Base-by-base conservation (phyloP, 2,797 vertebrate genomes). In the Acridotheres tristis region DNA sequence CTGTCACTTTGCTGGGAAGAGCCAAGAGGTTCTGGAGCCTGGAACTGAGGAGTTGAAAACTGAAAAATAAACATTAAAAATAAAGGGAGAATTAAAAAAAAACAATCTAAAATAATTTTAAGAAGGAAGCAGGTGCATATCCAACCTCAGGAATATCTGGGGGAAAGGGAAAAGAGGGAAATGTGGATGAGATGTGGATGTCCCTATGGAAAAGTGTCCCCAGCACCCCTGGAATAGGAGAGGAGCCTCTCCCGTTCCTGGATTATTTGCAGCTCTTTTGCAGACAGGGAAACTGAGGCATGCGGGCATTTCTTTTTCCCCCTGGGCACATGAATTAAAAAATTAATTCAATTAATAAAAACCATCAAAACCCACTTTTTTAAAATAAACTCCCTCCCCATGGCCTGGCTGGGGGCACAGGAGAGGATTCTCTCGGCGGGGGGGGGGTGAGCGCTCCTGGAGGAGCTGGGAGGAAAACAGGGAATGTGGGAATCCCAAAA, bases 381-480 rank as follows among this genome's bases (percentile, higher is more conserved):
- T 6, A 34, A 34, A 34, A 21, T 3, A 1, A 43, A 36, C 15
- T 18, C 73, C 18, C 4, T 17, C 54, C 10, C 40, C 18, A 0
- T 3, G 43, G 30, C 3, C 23, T 16, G 55, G 55, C 5, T 10
- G 5, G 1, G 8, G 53, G 48, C 69, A 14, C 0, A 2, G 78
- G 48, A 23, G 4, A 0, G 0, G 32, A 32, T 42, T 22, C 40
- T 48, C 19, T 1, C 0, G 4, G 21, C 0, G 16, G 8, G 10
- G 71, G n/a, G 63, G 30, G 43, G 47, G 3, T 0, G 11, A 69
- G 57, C 0, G 0, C 27, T 77, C 53, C 61, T 1, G 6, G 77
- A 47, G 78, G 42, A 62, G 74, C 55, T 0, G 2, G 36, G 17
- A 76, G 71, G 1, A 2, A 29, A 42, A 13, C 3, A 0, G 42